Base-by-base conservation (phyloP, 2,113 vertebrate species). In the Atractosteus spatula region DNA sequence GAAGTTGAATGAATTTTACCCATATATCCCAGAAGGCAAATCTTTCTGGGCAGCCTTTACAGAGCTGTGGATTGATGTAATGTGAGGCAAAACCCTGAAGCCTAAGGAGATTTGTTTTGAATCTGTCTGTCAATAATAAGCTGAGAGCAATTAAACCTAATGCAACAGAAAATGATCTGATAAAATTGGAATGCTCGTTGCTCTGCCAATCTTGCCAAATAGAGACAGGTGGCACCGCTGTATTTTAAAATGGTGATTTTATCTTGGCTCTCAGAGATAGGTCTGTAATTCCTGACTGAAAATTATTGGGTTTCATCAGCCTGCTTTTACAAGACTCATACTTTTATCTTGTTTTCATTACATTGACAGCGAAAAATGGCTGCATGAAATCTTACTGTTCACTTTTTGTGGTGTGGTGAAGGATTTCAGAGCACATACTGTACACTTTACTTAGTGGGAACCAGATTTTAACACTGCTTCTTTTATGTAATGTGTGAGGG, bases 71-170 rank as follows among this genome's bases (percentile, higher is more conserved):
- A 51, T 51, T 51, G 5, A 51, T 10, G 47, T 51, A 51, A 51
- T 10, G 5, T 7, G 10, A 51, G 47, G 47, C 10, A 51, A 51
- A 51, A 51, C 10, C 47, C 47, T 7, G 47, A 51, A 51, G 47
- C 47, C 47, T 51, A 51, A 51, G 10, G 47, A 51, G 47, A 51
- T 51, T 51, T 51, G 5, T 69, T 72, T 78, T 81, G 68, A 83
- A 83, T 78, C 78, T 64, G 76, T 78, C 80, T 84, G 85, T 82
- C 82, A 86, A 78, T 41, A 68, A 73, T 79, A 66, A 80, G 70
- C 63, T 82, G 80, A 79, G 76, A 79, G 81, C 81, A 79, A 86
- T 85, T 78, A 81, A 74, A 73, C 75, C 77, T 72, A 77, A 78
- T 81, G 79, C 86, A 83, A 72, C 41, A 29, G 86, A 82, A 85